Evolutionary conservation across 2,888 invertebrate species (phyloP), one percentile per base, ranked within the genome.

Genomic region (Nomada ruficornis): DNA sequence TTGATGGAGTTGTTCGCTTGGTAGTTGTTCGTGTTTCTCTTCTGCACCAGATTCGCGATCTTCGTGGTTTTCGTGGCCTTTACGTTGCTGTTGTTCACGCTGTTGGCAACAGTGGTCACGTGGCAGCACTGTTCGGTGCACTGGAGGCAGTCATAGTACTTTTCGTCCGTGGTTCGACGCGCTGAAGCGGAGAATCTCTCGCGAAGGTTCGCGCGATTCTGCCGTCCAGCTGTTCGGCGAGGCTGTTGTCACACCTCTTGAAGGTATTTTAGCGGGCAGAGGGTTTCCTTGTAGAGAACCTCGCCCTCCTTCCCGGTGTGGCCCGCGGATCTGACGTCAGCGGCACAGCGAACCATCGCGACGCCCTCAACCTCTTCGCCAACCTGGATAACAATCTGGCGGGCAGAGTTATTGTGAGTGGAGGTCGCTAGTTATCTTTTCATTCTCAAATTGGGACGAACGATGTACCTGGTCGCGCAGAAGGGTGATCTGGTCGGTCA

Each of bases 301-400:
- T 93, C 93, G n/a, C 91, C 93, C 68, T 93, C 92, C 60, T 93
- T 93, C 26, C 89, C 89, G 2, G 88, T 90, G 71, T 92, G 93
- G 20, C 92, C 91, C 10, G 92, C 89, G 0, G 93, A 91, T 60
- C 91, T 77, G 3, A 98, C 97, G 95, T 98, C 98, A 92, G 98
- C 98, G 0, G 98, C 98, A 64, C 98, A 98, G 73, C 98, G 96
- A 84, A 99, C 98, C 96, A 98, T 97, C 83, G 98, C 97, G 96
- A 98, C 98, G 42, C 98, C 98, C 91, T 98, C 98, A 0, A 98
- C 95, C 92, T 98, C 98, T 85, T 98, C 98, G 2, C 98, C 98
- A 11, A 98, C 96, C 94, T 96, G 96, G 89, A 99, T 98, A 77
- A 99, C 98, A 92, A 99, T 98, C 96, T 99, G 55, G 3, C 23